Percentiles rank a stretch among this genome's conserved stretches.
Evolutionary conservation across 2,113 vertebrate species (phyloP).

Genomic region (Hepsetus odoe): DNA sequence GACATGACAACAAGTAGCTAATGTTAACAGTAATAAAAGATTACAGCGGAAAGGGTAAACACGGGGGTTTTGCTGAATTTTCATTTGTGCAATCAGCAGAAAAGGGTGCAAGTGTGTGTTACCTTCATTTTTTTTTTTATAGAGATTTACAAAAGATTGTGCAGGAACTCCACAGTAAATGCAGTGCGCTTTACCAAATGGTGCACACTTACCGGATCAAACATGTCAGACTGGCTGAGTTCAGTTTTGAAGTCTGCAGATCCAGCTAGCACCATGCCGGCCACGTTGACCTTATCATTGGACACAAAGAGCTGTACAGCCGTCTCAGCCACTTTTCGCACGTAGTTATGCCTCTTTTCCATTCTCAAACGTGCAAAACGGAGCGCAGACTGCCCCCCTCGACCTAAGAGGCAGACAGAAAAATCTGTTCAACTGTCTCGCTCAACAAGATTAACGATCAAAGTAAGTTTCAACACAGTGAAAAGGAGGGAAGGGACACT

Average conservation of each 20-base stretch:
- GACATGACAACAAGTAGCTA: too few species aligned
- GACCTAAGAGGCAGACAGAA: conserved; percentile 72
- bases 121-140: too few species aligned
- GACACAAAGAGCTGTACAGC: conserved; percentile 98
- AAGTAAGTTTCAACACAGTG: not conserved
- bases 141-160: not conserved
- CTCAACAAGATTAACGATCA: not conserved
- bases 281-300: conserved; percentile 98
- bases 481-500: not conserved
- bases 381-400: conserved; percentile 97
- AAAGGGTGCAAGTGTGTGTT: too few species aligned
- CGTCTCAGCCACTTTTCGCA: conserved; percentile 97
- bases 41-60: too few species aligned
- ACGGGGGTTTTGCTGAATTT: not conserved
- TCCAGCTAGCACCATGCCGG: conserved; percentile 94
- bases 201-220: conserved; percentile 88
- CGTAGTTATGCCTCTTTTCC: conserved; percentile 99
- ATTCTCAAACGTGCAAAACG: conserved; percentile 97
- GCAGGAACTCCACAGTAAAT: not conserved
- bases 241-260: conserved; percentile 99
- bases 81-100: not conserved
- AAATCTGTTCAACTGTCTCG: not conserved
- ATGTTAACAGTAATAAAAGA: too few species aligned
- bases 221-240: conserved; percentile 98
- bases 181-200: not conserved